Evolutionary conservation across 2,797 vertebrate genomes (phyloP).

Genomic region (Syndactyla subalaris): DNA sequence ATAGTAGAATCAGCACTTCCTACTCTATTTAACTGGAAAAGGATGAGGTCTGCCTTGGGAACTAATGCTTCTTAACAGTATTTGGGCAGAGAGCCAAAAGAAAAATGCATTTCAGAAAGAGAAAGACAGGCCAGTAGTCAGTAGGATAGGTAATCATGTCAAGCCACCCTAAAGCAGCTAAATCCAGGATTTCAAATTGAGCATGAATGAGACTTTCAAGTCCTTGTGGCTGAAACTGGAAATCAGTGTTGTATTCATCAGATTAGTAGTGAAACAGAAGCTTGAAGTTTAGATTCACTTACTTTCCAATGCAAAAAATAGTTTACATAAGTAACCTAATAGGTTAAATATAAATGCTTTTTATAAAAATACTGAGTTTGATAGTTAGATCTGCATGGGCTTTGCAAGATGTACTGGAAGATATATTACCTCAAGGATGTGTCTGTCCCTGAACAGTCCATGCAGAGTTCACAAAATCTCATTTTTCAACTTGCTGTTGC

Average conservation of each 20-base stretch:
- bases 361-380: not conserved
- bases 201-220: not conserved
- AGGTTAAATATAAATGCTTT: not conserved
- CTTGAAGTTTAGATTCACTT: not conserved
- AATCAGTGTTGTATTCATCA: not conserved
- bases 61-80: slow-evolving; percentile 71
- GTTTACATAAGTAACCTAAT: not conserved
- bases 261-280: not conserved
- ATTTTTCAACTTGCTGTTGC: not conserved
- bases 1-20: slow-evolving; percentile 76
- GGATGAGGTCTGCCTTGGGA: slow-evolving; percentile 70
- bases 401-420: not conserved
- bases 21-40: slow-evolving; percentile 73
- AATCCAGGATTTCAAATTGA: slow-evolving; percentile 13
- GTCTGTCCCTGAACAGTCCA: not conserved
- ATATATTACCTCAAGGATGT: not conserved
- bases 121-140: slow-evolving; percentile 15
- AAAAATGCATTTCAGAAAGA: slow-evolving; percentile 72
- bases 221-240: not conserved
- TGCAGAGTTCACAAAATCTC: not conserved
- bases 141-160: slow-evolving; percentile 56
- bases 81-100: slow-evolving; percentile 70
- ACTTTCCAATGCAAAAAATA: not conserved
- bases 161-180: slow-evolving; percentile 46
- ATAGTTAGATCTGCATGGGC: not conserved